Percentiles rank a stretch among this genome's conserved stretches.
Conservation (phyloP, 1,140 invertebrate species). For the Rhopalosiphum maidis region DNA sequence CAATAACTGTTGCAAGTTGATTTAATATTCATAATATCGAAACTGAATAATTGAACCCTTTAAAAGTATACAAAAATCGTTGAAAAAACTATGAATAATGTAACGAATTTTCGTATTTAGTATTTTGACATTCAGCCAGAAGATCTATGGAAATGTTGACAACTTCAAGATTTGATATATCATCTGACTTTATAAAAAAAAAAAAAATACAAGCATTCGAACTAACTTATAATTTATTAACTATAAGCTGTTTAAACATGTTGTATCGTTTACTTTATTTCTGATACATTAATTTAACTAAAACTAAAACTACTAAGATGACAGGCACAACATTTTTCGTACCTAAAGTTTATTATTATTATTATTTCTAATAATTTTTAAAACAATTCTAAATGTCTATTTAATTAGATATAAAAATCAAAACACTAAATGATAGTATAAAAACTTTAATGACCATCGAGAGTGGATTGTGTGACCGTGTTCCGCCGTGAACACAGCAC, state of each 20-base stretch:
- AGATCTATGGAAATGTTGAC: slow-evolving; percentile 2
- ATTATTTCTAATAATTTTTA: not conserved
- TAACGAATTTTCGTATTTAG: not conserved
- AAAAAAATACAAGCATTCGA: not conserved
- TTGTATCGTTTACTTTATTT: not conserved
- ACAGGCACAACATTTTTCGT: not conserved
- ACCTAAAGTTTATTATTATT: not conserved
- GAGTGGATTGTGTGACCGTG: not conserved
- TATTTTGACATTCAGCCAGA: not conserved
- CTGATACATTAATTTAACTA: not conserved
- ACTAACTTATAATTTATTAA: not conserved
- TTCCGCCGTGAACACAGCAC: not conserved
- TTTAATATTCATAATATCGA: not conserved
- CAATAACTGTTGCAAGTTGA: not conserved
- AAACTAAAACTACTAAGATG: not conserved
- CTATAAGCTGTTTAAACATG: not conserved
- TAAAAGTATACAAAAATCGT: not conserved
- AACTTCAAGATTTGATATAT: not conserved
- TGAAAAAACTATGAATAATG: not conserved
- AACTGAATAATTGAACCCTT: not conserved
- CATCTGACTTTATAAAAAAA: not conserved
- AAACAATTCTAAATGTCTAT: not conserved
- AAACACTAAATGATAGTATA: not conserved
- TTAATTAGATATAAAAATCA: not conserved
- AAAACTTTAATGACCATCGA: not conserved